A percentile compares a stretch with the other conserved stretches of the same genome.
Conservation (phyloP, 2,797 vertebrate species). For the Coregonus ussuriensis region DNA sequence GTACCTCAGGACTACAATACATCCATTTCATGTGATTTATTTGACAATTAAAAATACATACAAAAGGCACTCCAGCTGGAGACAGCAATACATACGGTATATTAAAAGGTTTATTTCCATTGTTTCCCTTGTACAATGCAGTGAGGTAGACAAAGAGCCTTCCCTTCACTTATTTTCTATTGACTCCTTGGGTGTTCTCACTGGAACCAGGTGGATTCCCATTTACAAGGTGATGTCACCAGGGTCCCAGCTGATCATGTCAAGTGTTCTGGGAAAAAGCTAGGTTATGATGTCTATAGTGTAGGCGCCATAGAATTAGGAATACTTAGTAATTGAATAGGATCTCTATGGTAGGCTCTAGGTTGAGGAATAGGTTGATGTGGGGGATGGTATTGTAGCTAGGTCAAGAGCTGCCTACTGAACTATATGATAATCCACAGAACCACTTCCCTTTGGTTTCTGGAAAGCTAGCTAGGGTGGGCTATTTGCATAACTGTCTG, state of each 20-base stretch:
- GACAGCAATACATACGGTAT: no score
- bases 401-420: not conserved
- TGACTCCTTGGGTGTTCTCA: not conserved
- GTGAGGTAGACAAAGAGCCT: conserved; percentile 4
- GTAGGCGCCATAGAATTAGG: not conserved
- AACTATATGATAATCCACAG: not conserved
- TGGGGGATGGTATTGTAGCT: not conserved
- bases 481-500: conserved; percentile 26
- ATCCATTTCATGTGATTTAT: not conserved
- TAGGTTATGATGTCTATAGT: not conserved
- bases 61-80: not conserved
- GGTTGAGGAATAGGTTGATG: not conserved
- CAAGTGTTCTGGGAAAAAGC: not conserved
- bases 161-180: not conserved
- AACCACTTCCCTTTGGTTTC: conserved; percentile 6
- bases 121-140: not conserved
- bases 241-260: not conserved
- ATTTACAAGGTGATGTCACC: not conserved
- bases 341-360: not conserved
- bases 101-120: no score
- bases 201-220: not conserved
- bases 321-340: no score
- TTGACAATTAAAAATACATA: not conserved
- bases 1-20: not conserved
- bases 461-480: not conserved